Conservation (phyloP, 2,888 invertebrate genomes). For the Liodrosophila aerea region DNA sequence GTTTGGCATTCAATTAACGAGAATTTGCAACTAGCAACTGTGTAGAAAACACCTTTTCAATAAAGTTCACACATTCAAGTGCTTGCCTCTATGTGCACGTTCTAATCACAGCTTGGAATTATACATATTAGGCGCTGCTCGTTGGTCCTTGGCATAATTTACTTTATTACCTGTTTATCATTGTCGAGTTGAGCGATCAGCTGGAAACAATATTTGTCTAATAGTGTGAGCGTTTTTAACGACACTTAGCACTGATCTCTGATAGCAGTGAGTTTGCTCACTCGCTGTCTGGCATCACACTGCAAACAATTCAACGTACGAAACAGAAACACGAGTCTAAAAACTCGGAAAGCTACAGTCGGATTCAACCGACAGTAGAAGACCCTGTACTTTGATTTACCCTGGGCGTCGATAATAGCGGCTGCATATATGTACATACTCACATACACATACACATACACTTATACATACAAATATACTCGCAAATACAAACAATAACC, state of each 20-base stretch:
- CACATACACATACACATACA: no score
- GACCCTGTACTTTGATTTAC: no score
- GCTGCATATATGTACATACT: no score
- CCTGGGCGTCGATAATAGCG: no score
- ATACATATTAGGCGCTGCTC: neutral
- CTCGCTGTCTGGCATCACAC: slow-evolving; percentile 17
- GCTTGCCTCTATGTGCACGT: neutral
- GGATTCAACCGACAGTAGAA: no score
- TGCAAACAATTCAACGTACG: slow-evolving; percentile 24
- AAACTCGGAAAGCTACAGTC: no score
- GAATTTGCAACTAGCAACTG: slow-evolving; percentile 72
- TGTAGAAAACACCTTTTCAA: slow-evolving; percentile 41
- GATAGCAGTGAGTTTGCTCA: slow-evolving; percentile 36
- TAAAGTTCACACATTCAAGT: slow-evolving; percentile 12
- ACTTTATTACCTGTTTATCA: neutral
- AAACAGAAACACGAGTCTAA: neutral
- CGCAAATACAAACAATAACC: no score
- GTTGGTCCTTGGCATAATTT: slow-evolving; percentile 1
- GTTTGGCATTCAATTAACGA: slow-evolving; percentile 73
- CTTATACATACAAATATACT: no score
- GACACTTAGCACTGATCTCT: slow-evolving; percentile 57
- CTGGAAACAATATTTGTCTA: slow-evolving; percentile 11
- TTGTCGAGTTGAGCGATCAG: neutral
- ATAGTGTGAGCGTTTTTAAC: slow-evolving; percentile 29
- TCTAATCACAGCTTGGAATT: slow-evolving; percentile 4